phyloP scores from a whole-genome alignment of 2,797 vertebrate species.

The Octomys mimax region DNA sequence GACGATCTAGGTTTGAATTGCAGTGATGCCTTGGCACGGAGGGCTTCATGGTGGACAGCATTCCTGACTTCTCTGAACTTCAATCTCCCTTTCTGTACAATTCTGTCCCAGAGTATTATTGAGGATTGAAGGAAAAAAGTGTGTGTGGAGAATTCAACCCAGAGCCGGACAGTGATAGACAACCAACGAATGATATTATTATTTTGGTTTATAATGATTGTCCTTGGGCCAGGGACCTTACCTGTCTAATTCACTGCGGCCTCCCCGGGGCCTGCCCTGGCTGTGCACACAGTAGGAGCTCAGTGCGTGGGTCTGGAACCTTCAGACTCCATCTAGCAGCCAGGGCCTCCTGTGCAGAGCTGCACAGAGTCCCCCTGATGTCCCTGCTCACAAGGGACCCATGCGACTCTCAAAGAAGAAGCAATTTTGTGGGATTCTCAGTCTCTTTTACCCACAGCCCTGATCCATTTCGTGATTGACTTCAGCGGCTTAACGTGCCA shows the following conservation, averaged over 20 bases:
- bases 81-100: neutral
- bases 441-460: neutral
- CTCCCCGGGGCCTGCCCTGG: accelerated
- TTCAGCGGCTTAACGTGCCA: conserved; percentile 35
- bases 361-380: neutral
- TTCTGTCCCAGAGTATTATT: neutral
- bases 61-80: neutral
- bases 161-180: neutral
- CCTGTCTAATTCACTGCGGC: neutral
- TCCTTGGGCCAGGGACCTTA: accelerated
- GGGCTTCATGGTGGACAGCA: accelerated
- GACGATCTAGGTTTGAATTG: neutral
- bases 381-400: neutral
- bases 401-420: neutral
- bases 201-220: neutral
- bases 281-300: neutral
- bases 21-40: neutral
- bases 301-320: neutral
- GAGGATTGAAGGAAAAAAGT: neutral
- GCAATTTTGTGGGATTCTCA: conserved; percentile 26
- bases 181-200: neutral
- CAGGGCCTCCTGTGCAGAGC: neutral
- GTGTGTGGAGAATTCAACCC: neutral
- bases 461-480: conserved; percentile 42
- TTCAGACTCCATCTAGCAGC: neutral